Conservation (phyloP, 2,113 vertebrate genomes). For the Antechinus stuartii region DNA sequence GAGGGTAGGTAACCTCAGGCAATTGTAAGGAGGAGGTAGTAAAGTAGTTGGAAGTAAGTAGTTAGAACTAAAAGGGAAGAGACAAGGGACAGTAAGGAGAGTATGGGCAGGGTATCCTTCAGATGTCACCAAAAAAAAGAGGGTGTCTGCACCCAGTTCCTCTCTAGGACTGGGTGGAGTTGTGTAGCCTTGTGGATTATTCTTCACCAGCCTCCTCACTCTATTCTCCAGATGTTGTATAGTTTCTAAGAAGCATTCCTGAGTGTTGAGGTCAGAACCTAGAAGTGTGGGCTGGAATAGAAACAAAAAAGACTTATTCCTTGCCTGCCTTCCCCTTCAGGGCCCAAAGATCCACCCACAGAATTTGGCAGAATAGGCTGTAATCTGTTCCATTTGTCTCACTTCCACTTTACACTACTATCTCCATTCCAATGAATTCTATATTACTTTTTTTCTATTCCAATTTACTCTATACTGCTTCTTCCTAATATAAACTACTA, state of each 20-base stretch:
- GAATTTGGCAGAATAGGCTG: background rate
- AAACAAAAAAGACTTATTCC: conserved; percentile 45
- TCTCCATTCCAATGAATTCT: background rate
- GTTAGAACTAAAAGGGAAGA: background rate
- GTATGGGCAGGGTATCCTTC: background rate
- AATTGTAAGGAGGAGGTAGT: no score
- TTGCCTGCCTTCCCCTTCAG: conserved; percentile 39
- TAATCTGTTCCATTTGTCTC: background rate
- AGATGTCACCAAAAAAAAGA: background rate
- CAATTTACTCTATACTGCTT: background rate
- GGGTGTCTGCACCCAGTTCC: background rate
- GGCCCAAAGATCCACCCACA: conserved; percentile 40
- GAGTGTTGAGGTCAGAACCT: conserved; percentile 20
- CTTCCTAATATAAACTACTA: background rate
- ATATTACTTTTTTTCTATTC: background rate
- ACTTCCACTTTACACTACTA: background rate
- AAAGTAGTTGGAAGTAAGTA: background rate
- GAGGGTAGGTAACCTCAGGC: background rate
- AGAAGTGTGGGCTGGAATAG: conserved; percentile 51
- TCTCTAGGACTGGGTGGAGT: background rate
- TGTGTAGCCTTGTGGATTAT: background rate
- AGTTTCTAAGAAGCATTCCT: conserved; percentile 33
- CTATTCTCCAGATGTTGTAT: background rate
- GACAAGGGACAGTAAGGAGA: background rate
- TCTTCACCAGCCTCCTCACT: background rate